phyloP scores from a whole-genome alignment of 2,888 invertebrate genomes.

The Sipha maydis region DNA sequence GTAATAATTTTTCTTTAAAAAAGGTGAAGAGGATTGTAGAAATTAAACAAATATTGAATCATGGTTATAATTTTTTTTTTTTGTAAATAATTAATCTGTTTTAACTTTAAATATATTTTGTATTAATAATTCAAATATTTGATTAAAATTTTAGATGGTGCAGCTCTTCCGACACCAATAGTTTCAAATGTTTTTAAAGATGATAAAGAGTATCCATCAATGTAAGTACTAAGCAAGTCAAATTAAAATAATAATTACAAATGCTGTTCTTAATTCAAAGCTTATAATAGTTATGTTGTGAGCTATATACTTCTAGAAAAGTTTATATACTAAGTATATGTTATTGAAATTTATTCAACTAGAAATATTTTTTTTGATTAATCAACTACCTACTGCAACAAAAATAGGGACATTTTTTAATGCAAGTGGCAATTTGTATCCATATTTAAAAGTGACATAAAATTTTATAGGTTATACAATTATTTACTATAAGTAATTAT shows the following conservation, averaged over 20 bases:
- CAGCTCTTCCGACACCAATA: neutral
- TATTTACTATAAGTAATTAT: neutral
- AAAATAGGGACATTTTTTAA: neutral
- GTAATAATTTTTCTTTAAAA: no score
- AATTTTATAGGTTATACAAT: neutral
- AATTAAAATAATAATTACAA: neutral
- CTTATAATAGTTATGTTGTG: no score
- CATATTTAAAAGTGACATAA: no score
- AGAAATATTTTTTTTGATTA: neutral
- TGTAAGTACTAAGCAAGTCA: neutral
- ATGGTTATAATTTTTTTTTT: no score
- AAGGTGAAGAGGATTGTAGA: no score
- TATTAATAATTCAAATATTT: no score
- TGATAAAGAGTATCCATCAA: neutral
- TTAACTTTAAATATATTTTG: no score
- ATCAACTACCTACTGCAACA: neutral
- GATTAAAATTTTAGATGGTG: neutral
- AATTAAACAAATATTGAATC: no score
- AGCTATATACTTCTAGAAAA: no score
- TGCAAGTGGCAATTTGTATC: neutral
- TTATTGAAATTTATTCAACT: neutral
- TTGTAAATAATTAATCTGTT: no score
- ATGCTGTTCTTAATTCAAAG: neutral
- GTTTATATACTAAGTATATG: no score
- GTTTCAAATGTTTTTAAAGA: neutral